A percentile compares a stretch with the other conserved stretches of the same genome.
phyloP scores from a whole-genome alignment of 2,888 invertebrate genomes.

The Nomada fabriciana region DNA sequence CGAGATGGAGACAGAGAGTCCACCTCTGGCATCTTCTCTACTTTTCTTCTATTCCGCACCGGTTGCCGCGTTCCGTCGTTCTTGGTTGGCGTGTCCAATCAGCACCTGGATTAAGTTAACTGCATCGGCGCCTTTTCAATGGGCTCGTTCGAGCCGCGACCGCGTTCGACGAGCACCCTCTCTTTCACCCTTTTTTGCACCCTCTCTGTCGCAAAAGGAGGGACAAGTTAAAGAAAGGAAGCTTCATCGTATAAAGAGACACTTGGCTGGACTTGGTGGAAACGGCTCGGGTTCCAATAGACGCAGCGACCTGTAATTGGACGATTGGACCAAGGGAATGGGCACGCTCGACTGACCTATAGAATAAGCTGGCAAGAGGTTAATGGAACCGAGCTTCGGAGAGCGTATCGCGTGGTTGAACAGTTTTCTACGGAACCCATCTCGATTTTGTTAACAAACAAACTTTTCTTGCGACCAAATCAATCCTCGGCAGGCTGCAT shows the following conservation, averaged over 20 bases:
- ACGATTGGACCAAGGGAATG: slow-evolving; percentile 50
- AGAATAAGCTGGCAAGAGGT: slow-evolving; percentile 36
- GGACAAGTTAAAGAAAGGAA: slow-evolving; percentile 49
- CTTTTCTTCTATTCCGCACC: slow-evolving; percentile 33
- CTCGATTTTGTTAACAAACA: slow-evolving; percentile 21
- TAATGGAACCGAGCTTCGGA: slow-evolving; percentile 31
- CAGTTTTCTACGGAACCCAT: neutral
- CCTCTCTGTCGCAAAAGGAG: neutral
- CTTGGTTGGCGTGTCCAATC: slow-evolving; percentile 58
- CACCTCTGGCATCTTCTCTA: slow-evolving; percentile 11
- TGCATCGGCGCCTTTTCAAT: slow-evolving; percentile 67
- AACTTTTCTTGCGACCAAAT: neutral
- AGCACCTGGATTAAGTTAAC: slow-evolving; percentile 69
- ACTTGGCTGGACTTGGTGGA: slow-evolving; percentile 50
- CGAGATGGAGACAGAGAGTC: neutral
- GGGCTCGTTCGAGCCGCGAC: slow-evolving; percentile 54
- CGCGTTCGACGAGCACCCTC: slow-evolving; percentile 43
- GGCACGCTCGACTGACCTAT: slow-evolving; percentile 43
- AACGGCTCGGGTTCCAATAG: slow-evolving; percentile 30
- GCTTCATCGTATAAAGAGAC: slow-evolving; percentile 58
- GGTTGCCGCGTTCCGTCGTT: slow-evolving; percentile 30
- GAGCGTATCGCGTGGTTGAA: neutral
- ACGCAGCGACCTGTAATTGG: slow-evolving; percentile 62
- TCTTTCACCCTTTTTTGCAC: neutral
- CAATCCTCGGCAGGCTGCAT: neutral